Base-by-base conservation (phyloP, 2,888 invertebrate genomes). In the Digitonthophagus gazella region DNA sequence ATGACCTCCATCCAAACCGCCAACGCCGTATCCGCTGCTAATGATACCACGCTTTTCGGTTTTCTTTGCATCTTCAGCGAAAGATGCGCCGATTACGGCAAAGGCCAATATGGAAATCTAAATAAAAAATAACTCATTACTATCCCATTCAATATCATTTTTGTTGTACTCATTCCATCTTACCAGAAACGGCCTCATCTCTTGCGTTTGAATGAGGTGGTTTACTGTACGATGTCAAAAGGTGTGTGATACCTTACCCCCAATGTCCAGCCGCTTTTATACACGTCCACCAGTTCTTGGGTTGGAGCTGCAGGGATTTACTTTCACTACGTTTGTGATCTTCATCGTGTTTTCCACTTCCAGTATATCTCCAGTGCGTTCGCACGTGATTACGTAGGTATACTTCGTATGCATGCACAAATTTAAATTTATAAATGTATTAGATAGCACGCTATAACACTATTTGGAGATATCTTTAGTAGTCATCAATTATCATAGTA, bases 41-140 rank as follows among this genome's bases (percentile, higher is more conserved):
- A 75, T 71, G 15, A 75, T 68, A 54, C 73, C 73, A 65, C 73
- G 72, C 70, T 70, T 68, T 57, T 61, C 71, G n/a, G 66, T 70
- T 68, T 67, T 67, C 58, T 67, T 69, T 68, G 61, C 72, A 28
- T 68, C 64, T 58, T 72, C 74, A 67, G 73, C 71, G 67, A 69
- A 71, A 14, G 67, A 64, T 18, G 68, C 55, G 22, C 69, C 66
- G 55, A 69, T 67, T 63, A 75, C 75, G 56, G 78, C 77, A 22
- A 77, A 64, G 19, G 74, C 74, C 54, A 76, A 71, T 54, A 75
- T 80, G 65, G 79, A 72, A 67, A 80, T 74, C 83, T 83, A n/a
- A n/a, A n/a, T 74, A 0, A 76, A 75, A 8, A 71, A 68, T 83
- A 74, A 0, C 75, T 75, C 6, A 71, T 67, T 65, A 61, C 28